These are phyloP conservation scores for Panopea generosa DNA, from an alignment of 2,888 invertebrate genomes.

Conservation along the genomic window DNA sequence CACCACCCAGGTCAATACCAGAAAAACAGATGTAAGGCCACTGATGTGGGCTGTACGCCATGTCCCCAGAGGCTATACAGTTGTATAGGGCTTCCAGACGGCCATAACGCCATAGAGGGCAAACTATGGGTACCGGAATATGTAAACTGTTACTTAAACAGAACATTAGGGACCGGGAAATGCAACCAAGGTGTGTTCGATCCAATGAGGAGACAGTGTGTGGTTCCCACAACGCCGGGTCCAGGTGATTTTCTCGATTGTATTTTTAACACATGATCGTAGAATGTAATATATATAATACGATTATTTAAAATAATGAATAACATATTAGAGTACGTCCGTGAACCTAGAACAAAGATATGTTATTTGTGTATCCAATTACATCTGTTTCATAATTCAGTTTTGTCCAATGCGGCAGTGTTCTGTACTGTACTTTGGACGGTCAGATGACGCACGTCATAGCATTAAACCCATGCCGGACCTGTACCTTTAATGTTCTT, in stretches of 20 bases:
- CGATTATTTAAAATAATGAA: too few relatives aligned
- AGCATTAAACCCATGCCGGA: too few relatives aligned
- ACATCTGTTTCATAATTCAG: too few relatives aligned
- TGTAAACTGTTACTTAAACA: constrained; percentile 58
- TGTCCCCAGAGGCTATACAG: constrained; percentile 66
- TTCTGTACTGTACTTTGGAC: too few relatives aligned
- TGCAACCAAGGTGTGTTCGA: constrained; percentile 63
- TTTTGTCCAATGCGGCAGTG: too few relatives aligned
- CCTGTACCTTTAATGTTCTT: too few relatives aligned
- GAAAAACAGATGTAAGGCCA: constrained; percentile 53
- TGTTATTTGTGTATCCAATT: too few relatives aligned
- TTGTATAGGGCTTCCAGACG: constrained; percentile 64
- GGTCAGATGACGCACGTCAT: too few relatives aligned
- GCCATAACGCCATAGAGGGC: constrained; percentile 56
- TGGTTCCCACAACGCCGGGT: constrained; percentile 5
- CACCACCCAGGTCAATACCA: constrained; percentile 65
- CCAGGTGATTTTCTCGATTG: constrained; percentile 3
- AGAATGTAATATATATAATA: too few relatives aligned
- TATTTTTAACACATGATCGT: not conserved
- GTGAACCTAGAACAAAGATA: too few relatives aligned
- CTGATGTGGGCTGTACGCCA: constrained; percentile 54
- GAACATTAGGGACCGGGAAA: constrained; percentile 55
- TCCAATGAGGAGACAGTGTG: constrained; percentile 59
- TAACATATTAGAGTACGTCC: too few relatives aligned
- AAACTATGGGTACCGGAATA: constrained; percentile 60